phyloP scores from a whole-genome alignment of 2,888 invertebrate species.

The Amblyteles armatorius region DNA sequence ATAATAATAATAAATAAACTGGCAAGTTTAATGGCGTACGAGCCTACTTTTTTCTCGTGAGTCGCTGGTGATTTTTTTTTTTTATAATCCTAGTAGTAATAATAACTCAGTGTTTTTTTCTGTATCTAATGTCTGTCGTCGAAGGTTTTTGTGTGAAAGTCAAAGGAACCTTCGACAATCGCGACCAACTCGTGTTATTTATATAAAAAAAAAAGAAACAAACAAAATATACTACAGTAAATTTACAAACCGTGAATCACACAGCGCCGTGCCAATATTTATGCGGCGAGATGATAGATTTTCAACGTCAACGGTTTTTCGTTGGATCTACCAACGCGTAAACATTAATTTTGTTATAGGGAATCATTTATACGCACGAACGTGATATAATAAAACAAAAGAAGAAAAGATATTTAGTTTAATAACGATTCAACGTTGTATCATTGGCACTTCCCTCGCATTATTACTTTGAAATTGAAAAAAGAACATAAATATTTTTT shows the following conservation, averaged over 20 bases:
- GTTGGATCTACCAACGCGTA: conserved; percentile 45
- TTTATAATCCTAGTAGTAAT: conserved; percentile 2
- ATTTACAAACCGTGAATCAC: background rate
- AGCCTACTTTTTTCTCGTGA: conserved; percentile 22
- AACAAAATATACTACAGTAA: conserved; percentile 16
- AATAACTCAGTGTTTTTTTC: conserved; percentile 34
- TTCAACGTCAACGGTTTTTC: conserved; percentile 21
- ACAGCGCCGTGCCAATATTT: background rate
- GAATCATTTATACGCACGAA: conserved; percentile 77
- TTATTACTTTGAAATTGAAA: background rate
- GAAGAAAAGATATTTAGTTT: conserved; percentile 59
- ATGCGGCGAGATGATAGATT: conserved; percentile 23
- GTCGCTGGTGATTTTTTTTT: conserved; percentile 5
- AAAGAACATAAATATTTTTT: background rate
- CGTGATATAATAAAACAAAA: conserved; percentile 76
- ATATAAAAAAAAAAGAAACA: conserved; percentile 12
- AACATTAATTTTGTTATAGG: conserved; percentile 65
- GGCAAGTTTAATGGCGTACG: background rate
- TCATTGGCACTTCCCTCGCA: conserved; percentile 18
- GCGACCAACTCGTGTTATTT: conserved; percentile 55
- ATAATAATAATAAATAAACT: background rate
- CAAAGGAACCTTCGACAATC: conserved; percentile 36
- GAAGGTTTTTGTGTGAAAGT: conserved; percentile 29
- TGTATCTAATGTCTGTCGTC: conserved; percentile 45
- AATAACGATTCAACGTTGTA: conserved; percentile 48